These are phyloP conservation scores for Sceloporus tristichus DNA, from an alignment of 2,113 vertebrate genomes.

Conservation along the genomic window DNA sequence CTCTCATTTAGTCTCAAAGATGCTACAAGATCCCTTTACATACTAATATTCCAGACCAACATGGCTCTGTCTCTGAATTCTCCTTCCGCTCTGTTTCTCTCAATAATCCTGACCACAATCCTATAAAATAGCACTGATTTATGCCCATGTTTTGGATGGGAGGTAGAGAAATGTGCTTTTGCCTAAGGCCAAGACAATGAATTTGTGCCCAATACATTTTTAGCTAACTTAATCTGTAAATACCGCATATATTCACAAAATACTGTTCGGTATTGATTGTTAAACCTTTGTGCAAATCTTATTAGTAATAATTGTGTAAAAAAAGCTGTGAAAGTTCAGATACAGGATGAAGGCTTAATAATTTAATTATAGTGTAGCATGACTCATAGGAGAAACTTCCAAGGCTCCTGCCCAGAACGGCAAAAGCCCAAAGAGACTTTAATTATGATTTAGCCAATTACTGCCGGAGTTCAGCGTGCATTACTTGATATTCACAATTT, in stretches of 20 bases:
- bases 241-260: neutral
- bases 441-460: constrained; percentile 22
- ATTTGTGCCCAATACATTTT: neutral
- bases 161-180: neutral
- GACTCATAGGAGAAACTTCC: constrained; percentile 14
- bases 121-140: neutral
- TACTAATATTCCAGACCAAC: too few species aligned
- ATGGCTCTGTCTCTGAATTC: too few species aligned
- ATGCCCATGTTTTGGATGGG: neutral
- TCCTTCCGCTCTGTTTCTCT: too few species aligned
- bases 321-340: neutral
- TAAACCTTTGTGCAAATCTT: constrained; percentile 6
- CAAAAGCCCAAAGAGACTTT: neutral
- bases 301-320: constrained; percentile 29
- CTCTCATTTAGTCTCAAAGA: too few species aligned
- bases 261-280: constrained; percentile 5
- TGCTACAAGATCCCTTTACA: too few species aligned
- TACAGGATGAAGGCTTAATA: neutral
- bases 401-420: neutral
- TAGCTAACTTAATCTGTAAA: constrained; percentile 3
- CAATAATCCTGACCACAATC: neutral
- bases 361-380: neutral
- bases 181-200: neutral
- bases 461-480: neutral
- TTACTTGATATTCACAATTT: neutral